Evolutionary conservation across 1,140 invertebrate genomes (phyloP).

Genomic region (Drosophila sechellia): DNA sequence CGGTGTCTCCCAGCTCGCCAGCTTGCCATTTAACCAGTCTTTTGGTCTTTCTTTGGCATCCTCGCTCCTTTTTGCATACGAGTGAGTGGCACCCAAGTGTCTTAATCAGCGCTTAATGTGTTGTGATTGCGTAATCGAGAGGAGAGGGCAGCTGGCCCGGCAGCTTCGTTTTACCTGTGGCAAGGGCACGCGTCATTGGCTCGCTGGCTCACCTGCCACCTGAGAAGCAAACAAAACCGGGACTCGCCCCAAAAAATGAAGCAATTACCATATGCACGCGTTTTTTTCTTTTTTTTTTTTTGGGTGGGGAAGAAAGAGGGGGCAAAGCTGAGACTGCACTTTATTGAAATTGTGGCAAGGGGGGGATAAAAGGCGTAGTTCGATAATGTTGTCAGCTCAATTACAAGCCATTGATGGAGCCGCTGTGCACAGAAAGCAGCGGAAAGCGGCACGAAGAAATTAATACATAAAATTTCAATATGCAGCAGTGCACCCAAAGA

Average conservation of each 20-base stretch:
- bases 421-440: background rate
- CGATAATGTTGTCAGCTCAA: constrained; percentile 59
- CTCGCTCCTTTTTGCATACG: constrained; percentile 29
- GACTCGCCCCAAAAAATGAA: constrained; percentile 13
- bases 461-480: constrained; percentile 44
- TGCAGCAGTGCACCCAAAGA: background rate
- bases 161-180: constrained; percentile 5
- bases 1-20: constrained; percentile 2
- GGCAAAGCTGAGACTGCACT: background rate
- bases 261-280: constrained; percentile 29
- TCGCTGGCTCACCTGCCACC: constrained; percentile 10
- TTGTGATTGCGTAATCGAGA: constrained; percentile 68
- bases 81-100: constrained; percentile 48
- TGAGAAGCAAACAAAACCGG: background rate
- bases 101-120: constrained; percentile 73
- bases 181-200: constrained; percentile 19
- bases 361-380: constrained; percentile 14
- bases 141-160: constrained; percentile 10
- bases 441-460: constrained; percentile 24
- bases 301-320: background rate
- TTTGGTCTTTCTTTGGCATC: background rate
- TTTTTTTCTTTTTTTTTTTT: background rate
- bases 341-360: background rate
- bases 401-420: constrained; percentile 31
- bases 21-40: background rate